Base-by-base conservation (phyloP, 1,140 invertebrate species). In the Heliconius melpomene region DNA sequence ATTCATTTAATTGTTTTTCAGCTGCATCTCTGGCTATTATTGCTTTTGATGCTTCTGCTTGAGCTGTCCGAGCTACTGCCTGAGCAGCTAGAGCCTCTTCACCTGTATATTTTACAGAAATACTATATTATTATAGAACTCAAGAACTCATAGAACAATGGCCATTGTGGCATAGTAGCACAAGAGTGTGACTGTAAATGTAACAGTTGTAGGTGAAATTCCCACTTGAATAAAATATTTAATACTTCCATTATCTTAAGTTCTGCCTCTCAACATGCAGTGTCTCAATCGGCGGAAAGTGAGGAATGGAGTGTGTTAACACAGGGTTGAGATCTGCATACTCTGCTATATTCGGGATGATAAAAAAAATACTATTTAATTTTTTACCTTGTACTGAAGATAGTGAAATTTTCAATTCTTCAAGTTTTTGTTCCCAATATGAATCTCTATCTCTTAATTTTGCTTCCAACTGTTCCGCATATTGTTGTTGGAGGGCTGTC, bases 81-180 rank as follows among this genome's bases (percentile, higher is more conserved):
- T 94, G 92, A 0, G 97, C 97, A n/a, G 94, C 94, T 6, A 91
- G 84, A 71, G 94, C 93, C 82, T 95, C 94, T 80, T 94, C 93
- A 66, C 94, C 94, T 94, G 50, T 32, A 75, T 83, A 16, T 72
- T 38, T 7, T 16, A 26, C 9, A 38, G 32, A 72, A 36, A 72
- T 18, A 20, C n/a, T 36, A 23, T 72, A 38, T 29, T 74, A 16
- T 16, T 46, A 13, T 46, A 74, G n/a, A 54, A 54, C 52, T 54
- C 26, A 29, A n/a, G n/a, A n/a, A n/a, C n/a, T n/a, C n/a, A n/a
- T n/a, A n/a, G n/a, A n/a, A n/a, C 20, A 20, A 18, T 16, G 50
- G 50, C 7, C 6, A 2, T 52, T 52, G 16, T 20, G 40, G 40
- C 40, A 46, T 46, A 46, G 40, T 46, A 46, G 40, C 16, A 46